Conservation (phyloP, 2,797 vertebrate genomes). For the Rhodeus uyekii region DNA sequence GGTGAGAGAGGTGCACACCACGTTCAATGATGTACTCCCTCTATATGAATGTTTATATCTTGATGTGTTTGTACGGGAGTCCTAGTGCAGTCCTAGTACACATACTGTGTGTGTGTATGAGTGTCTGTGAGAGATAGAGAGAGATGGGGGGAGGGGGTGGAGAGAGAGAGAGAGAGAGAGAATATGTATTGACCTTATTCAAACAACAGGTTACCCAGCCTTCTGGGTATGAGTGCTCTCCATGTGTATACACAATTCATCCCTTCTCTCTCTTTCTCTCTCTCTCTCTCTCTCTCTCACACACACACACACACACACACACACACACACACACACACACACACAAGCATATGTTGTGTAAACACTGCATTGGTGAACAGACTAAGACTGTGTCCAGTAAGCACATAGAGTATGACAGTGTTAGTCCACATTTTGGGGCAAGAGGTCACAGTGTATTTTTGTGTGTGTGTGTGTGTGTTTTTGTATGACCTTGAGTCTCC, state of each 20-base stretch:
- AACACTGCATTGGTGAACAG: slow-evolving; percentile 68
- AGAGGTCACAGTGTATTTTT: slow-evolving; percentile 40
- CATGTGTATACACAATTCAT: neutral
- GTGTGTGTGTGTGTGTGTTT: slow-evolving; percentile 42
- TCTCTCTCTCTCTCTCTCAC: slow-evolving; percentile 34
- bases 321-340: neutral
- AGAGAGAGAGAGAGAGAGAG: slow-evolving; percentile 23
- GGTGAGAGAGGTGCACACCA: slow-evolving; percentile 70
- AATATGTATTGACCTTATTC: slow-evolving; percentile 77
- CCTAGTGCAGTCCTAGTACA: neutral
- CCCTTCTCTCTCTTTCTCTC: slow-evolving; percentile 38
- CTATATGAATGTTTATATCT: slow-evolving; percentile 37
- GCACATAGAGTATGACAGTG: slow-evolving; percentile 37
- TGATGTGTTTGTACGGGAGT: slow-evolving; percentile 35
- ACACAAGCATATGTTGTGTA: slow-evolving; percentile 68
- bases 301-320: neutral
- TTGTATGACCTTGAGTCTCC: slow-evolving; percentile 74
- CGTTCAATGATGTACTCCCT: slow-evolving; percentile 28
- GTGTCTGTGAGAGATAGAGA: slow-evolving; percentile 45
- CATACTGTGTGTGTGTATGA: neutral
- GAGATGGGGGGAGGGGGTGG: slow-evolving; percentile 35
- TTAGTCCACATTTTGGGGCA: slow-evolving; percentile 29
- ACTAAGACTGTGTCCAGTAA: slow-evolving; percentile 42
- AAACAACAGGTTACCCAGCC: slow-evolving; percentile 76
- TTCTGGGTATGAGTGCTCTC: slow-evolving; percentile 70